phyloP scores from a whole-genome alignment of 2,797 vertebrate species.

The Hydrolagus colliei region DNA sequence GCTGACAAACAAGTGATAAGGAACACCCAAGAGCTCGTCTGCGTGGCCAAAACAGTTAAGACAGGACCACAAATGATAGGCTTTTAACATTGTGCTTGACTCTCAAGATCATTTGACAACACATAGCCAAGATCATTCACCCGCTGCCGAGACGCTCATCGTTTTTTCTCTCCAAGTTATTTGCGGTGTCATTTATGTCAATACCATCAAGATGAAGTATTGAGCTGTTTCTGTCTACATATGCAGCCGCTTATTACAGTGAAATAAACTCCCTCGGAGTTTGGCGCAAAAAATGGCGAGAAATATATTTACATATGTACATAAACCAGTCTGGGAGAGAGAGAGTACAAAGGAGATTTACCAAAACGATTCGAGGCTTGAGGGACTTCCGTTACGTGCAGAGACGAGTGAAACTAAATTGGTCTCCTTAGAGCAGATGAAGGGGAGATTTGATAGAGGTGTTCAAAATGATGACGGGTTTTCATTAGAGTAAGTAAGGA shows the following conservation, averaged over 20 bases:
- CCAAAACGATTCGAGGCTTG: no score
- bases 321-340: no score
- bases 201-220: constrained; percentile 29
- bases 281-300: no score
- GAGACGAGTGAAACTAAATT: no score
- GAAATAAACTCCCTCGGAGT: not conserved
- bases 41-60: not conserved
- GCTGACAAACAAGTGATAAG: not conserved
- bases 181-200: constrained; percentile 21
- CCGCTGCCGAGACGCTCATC: not conserved
- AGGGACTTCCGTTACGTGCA: no score
- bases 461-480: no score
- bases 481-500: no score
- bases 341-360: no score
- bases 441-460: no score
- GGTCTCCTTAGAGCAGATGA: no score
- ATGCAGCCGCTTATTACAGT: constrained; percentile 2
- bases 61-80: not conserved
- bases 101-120: constrained; percentile 19
- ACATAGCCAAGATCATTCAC: not conserved
- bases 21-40: not conserved
- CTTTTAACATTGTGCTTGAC: constrained; percentile 8
- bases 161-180: not conserved
- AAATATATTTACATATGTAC: no score
- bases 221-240: constrained; percentile 12